Conservation (phyloP, 2,888 invertebrate genomes). For the Sinohyriopsis cumingii region DNA sequence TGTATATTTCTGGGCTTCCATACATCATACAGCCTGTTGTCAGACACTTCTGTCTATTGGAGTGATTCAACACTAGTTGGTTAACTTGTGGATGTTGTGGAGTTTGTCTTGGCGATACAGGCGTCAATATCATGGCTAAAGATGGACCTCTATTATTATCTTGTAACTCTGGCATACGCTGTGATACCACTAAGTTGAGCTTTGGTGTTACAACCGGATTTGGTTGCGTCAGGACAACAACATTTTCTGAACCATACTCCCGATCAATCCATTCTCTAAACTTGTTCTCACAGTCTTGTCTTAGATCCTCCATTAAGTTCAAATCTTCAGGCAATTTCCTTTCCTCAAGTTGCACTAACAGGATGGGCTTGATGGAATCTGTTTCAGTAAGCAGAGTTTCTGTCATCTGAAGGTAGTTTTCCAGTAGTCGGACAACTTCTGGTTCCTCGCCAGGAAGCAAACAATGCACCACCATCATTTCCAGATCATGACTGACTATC, state of each 20-base stretch:
- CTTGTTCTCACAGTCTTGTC: conserved; percentile 34
- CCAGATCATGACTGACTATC: conserved; percentile 49
- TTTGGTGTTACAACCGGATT: too few species aligned
- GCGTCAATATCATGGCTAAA: too few species aligned
- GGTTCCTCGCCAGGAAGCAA: conserved; percentile 54
- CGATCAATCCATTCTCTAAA: conserved; percentile 11
- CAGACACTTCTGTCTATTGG: conserved; percentile 20
- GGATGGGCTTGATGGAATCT: conserved; percentile 24
- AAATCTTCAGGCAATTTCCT: conserved; percentile 32
- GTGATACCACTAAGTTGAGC: background rate
- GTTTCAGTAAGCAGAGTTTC: conserved; percentile 35
- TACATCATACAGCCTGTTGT: conserved; percentile 42
- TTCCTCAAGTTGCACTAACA: conserved; percentile 39
- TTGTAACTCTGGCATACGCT: too few species aligned
- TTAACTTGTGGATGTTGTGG: conserved; percentile 1
- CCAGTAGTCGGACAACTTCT: conserved; percentile 37
- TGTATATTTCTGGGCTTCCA: conserved; percentile 38
- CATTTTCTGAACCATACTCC: too few species aligned
- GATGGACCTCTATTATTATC: too few species aligned
- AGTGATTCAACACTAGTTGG: background rate
- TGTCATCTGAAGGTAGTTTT: conserved; percentile 50
- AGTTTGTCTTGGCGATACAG: conserved; percentile 1
- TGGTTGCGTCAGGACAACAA: too few species aligned
- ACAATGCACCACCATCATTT: conserved; percentile 54
- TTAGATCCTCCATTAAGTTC: conserved; percentile 39